Base-by-base conservation (phyloP, 1,140 invertebrate genomes). In the Drosophila pallidifrons region DNA sequence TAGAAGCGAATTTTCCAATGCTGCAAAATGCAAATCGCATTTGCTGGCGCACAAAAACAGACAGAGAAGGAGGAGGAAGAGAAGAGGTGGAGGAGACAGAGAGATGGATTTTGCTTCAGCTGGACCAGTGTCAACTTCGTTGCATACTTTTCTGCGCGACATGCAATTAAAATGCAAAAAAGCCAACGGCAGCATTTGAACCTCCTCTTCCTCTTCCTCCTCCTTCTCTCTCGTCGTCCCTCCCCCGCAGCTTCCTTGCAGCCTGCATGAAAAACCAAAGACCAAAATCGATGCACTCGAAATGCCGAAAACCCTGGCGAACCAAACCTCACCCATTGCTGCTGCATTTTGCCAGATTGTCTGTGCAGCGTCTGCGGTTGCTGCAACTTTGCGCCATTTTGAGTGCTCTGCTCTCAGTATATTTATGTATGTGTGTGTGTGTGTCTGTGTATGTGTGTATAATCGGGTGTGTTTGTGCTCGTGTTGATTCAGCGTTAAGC, bases 111-210 rank as follows among this genome's bases (percentile, higher is more conserved):
- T 5, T 13, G 41, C n/a, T 43, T 43, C 41, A n/a, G n/a, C n/a
- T 16, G 25, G 25, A 16, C 41, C 67, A 43, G 73, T 66, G 76
- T 61, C 75, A 89, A 76, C 74, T 85, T 60, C 59, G 65, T 67
- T 88, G 85, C 85, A 89, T 89, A 88, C 81, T 89, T 88, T 89
- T 69, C 68, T 60, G 71, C 85, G 81, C 85, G 75, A 81, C 83
- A 87, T 89, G 85, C 85, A 89, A 89, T 89, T 89, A 89, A 89
- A 89, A 89, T 89, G 85, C 85, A 89, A 89, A 89, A 85, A 90
- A 79, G 75, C 79, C 65, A 86, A 70, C 69, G 70, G 82, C 83
- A 77, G 49, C 69, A 77, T 47, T 45, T 32, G 7, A 11, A 59
- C 35, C 38, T 28, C 32, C 41, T 25, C 1, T 46, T 13, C 35